phyloP scores from a whole-genome alignment of 2,888 invertebrate species.

The Lasioglossum calceatum region DNA sequence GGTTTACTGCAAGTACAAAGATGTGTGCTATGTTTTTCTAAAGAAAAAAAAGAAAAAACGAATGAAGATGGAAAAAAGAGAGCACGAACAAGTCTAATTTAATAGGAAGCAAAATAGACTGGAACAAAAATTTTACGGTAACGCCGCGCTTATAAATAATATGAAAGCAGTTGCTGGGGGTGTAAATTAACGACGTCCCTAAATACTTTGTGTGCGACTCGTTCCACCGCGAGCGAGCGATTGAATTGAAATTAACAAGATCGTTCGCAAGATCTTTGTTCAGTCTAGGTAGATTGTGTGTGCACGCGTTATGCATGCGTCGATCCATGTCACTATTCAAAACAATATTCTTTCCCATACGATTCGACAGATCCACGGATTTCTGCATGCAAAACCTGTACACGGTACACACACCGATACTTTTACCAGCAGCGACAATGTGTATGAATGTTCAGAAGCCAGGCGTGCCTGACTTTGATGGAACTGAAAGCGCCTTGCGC shows the following conservation, averaged over 20 bases:
- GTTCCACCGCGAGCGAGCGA: constrained; percentile 45
- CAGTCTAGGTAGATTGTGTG: constrained; percentile 52
- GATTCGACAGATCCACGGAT: constrained; percentile 28
- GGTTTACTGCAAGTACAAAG: constrained; percentile 63
- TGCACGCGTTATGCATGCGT: constrained; percentile 51
- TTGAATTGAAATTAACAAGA: constrained; percentile 56
- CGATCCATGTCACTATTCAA: constrained; percentile 22
- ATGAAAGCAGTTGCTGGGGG: constrained; percentile 63
- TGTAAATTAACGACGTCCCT: constrained; percentile 60
- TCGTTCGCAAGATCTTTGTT: constrained; percentile 60
- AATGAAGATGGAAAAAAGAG: constrained; percentile 18
- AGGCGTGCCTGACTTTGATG: constrained; percentile 77
- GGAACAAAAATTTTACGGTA: constrained; percentile 45
- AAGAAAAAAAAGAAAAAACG: constrained; percentile 31
- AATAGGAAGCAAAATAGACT: constrained; percentile 50
- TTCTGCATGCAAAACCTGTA: constrained; percentile 44
- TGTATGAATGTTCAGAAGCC: constrained; percentile 78
- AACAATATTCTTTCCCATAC: constrained; percentile 29
- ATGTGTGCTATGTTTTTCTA: constrained; percentile 45
- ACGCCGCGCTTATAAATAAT: constrained; percentile 66
- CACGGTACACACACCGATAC: constrained; percentile 64
- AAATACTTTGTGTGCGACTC: constrained; percentile 50
- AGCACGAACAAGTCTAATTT: constrained; percentile 19
- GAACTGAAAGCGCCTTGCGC: constrained; percentile 71
- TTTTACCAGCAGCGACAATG: constrained; percentile 83